phyloP scores from a whole-genome alignment of 2,888 invertebrate species.

The Sturmia bella region DNA sequence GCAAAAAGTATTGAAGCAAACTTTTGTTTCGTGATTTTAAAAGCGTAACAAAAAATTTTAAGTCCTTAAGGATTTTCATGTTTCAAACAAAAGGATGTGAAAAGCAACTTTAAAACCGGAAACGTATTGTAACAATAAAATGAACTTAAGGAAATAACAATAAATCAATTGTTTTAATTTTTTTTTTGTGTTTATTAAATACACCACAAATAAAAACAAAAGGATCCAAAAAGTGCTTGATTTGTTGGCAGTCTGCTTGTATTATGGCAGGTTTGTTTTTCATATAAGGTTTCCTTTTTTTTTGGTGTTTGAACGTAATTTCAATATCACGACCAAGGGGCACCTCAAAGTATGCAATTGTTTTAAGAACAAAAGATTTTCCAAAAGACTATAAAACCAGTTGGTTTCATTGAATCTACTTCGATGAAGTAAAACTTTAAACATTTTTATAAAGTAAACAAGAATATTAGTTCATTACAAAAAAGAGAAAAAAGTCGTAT shows the following conservation, averaged over 20 bases:
- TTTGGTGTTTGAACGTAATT: no score
- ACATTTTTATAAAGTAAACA: no score
- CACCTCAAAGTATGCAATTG: conserved; percentile 40
- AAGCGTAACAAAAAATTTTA: background rate
- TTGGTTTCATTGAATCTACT: no score
- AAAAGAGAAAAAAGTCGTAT: no score
- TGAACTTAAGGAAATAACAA: conserved; percentile 59
- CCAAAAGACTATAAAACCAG: no score
- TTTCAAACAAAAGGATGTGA: conserved; percentile 6
- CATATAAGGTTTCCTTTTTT: conserved; percentile 32
- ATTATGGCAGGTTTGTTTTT: background rate
- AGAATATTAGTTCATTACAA: no score
- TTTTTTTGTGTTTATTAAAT: conserved; percentile 9
- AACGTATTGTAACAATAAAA: conserved; percentile 54
- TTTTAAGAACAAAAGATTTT: background rate
- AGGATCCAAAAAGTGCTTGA: conserved; percentile 1
- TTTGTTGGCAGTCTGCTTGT: no score
- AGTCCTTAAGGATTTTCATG: conserved; percentile 47
- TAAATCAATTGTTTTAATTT: conserved; percentile 62
- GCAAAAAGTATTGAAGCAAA: background rate
- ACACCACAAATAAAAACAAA: background rate
- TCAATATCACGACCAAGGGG: background rate
- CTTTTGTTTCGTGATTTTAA: conserved; percentile 4
- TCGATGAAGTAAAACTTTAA: no score
- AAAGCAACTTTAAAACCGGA: conserved; percentile 54